Conservation (phyloP, 2,888 invertebrate genomes). For the Synanthedon tipuliformis region DNA sequence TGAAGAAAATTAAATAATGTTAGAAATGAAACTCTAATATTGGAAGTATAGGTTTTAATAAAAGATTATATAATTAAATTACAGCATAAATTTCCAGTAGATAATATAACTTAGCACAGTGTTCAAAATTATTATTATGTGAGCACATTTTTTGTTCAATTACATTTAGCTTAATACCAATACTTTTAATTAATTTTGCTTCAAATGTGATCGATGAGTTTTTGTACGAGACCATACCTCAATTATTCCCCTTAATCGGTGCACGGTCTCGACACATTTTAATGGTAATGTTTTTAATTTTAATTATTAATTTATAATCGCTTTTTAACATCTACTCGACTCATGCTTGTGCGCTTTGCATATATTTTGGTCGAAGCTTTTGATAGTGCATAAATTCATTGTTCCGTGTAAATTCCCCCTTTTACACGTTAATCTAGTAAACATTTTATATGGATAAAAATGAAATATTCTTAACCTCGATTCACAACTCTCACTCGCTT, state of each 20-base stretch:
- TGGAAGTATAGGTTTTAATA: conserved; percentile 71
- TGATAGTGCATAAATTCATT: conserved; percentile 39
- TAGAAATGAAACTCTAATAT: conserved; percentile 37
- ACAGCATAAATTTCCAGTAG: conserved; percentile 59
- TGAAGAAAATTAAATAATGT: background rate
- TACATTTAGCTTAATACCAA: background rate
- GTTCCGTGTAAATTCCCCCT: conserved; percentile 63
- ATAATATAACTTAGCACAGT: conserved; percentile 60
- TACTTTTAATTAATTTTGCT: conserved; percentile 1
- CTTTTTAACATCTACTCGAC: background rate
- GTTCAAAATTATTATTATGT: conserved; percentile 57
- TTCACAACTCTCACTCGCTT: conserved; percentile 47
- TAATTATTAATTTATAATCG: background rate
- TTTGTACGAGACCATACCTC: conserved; percentile 21
- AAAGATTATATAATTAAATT: conserved; percentile 66
- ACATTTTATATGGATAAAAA: conserved; percentile 20
- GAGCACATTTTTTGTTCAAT: conserved; percentile 41
- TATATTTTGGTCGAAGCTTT: conserved; percentile 45
- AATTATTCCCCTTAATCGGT: conserved; percentile 68
- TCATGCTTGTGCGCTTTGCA: conserved; percentile 52
- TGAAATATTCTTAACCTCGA: conserved; percentile 29
- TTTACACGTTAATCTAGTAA: conserved; percentile 46
- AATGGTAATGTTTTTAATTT: conserved; percentile 13
- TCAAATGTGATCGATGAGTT: background rate
- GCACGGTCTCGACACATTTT: conserved; percentile 35